phyloP scores from a whole-genome alignment of 2,797 vertebrate genomes.

The Picus viridis region DNA sequence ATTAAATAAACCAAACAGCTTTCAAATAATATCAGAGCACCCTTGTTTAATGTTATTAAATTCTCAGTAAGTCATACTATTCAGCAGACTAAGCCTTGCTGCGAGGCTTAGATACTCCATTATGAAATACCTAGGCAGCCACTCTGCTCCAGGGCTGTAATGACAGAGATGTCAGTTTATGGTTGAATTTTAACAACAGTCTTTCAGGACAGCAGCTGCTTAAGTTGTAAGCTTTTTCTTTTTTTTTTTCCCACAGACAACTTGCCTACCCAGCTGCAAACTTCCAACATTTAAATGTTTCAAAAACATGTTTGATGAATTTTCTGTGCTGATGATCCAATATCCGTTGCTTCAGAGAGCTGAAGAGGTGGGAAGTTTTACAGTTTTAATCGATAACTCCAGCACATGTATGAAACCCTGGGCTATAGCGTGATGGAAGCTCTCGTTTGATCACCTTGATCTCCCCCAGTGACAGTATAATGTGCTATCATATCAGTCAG shows the following conservation, averaged over 20 bases:
- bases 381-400: neutral
- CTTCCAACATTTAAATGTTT: neutral
- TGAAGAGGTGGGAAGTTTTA: neutral
- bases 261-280: neutral
- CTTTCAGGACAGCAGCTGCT: constrained; percentile 4
- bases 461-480: neutral
- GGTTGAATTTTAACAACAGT: constrained; percentile 8
- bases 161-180: constrained; percentile 19
- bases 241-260: neutral
- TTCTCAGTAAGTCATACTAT: neutral
- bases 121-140: neutral
- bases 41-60: constrained; percentile 30
- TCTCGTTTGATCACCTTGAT: neutral
- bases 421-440: neutral
- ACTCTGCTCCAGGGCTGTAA: constrained; percentile 1
- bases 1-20: constrained; percentile 38
- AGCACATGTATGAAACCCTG: neutral
- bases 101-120: constrained; percentile 8
- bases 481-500: neutral
- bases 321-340: neutral
- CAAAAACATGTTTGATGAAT: neutral
- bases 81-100: constrained; percentile 14
- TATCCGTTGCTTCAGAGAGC: neutral
- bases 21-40: constrained; percentile 33
- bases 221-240: neutral